A percentile compares a stretch with the other conserved stretches of the same genome.
Conservation (phyloP, 2,113 vertebrate genomes). For the Donacobius atricapilla region DNA sequence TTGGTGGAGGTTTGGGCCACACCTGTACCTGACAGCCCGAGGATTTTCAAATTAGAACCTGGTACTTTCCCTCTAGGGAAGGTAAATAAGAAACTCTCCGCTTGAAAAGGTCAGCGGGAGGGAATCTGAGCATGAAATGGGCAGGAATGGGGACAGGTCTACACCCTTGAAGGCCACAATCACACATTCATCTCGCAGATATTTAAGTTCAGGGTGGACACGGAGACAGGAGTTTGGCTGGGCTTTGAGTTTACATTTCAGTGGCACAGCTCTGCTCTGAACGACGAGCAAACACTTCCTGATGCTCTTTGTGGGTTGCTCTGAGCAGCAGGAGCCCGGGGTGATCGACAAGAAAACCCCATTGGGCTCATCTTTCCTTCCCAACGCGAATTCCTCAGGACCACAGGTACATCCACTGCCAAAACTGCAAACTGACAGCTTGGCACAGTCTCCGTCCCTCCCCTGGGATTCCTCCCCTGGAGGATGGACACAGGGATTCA, state of each 20-base stretch:
- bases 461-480: neutral
- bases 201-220: neutral
- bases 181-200: neutral
- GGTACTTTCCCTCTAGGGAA: conserved; percentile 46
- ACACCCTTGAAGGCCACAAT: neutral
- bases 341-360: neutral
- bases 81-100: conserved; percentile 43
- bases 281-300: neutral
- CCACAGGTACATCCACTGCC: neutral
- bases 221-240: neutral
- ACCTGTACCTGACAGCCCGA: neutral
- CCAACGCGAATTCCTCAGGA: neutral
- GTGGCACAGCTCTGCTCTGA: neutral
- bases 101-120: conserved; percentile 51
- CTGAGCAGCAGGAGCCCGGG: accelerated
- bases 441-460: too few relatives aligned
- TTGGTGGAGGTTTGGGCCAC: conserved; percentile 21
- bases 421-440: neutral
- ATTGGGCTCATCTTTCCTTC: neutral
- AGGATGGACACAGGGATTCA: neutral
- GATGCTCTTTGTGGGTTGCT: neutral
- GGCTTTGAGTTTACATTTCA: neutral
- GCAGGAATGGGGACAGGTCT: conserved; percentile 7
- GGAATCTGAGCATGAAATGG: conserved; percentile 20
- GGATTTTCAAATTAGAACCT: neutral